Base-by-base conservation (phyloP, 2,888 invertebrate genomes). In the Dendrolimus pini region DNA sequence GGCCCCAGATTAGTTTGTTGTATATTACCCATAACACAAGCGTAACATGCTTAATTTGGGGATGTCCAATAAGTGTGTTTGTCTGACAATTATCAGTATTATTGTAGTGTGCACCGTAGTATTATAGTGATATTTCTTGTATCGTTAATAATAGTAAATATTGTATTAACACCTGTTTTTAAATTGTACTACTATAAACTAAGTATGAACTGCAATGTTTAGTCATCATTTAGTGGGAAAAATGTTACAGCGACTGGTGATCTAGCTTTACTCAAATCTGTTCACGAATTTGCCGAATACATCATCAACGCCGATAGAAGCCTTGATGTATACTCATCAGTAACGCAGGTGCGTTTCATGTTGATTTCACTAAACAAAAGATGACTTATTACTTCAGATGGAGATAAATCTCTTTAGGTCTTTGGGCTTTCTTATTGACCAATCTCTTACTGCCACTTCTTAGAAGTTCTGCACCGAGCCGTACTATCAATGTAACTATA, bases 171-270 rank as follows among this genome's bases (percentile, higher is more conserved):
- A 30, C 3, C 66, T 41, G 9, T 63, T 41, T 9, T 74, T 13
- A 62, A 69, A 62, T 14, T 75, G 3, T 80, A 76, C 56, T 80
- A 76, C 56, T 67, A 61, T 59, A 73, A 75, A 61, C 58, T 14
- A 14, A 14, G 14, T 14, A 14, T 1, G 14, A 1, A 14, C 14
- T 14, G 14, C 14, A 14, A 78, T 66, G 63, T 73, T 72, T 60
- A 83, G 76, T 59, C 77, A 66, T 58, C 82, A 84, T 67, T 70
- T 97, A 93, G 91, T 94, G 55, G 96, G 96, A 2, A 97, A 97
- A 89, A 95, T 3, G 95, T 95, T 12, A 92, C 97, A 57, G 92
- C 97, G 52, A 97, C 97, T 9, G 97, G 97, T 18, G 95, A 93
- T 69, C 78, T 93, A 41, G 78, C 87, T 18, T 92, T 92, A 0